phyloP scores from a whole-genome alignment of 2,888 invertebrate genomes.

The Apotomis turbidana region DNA sequence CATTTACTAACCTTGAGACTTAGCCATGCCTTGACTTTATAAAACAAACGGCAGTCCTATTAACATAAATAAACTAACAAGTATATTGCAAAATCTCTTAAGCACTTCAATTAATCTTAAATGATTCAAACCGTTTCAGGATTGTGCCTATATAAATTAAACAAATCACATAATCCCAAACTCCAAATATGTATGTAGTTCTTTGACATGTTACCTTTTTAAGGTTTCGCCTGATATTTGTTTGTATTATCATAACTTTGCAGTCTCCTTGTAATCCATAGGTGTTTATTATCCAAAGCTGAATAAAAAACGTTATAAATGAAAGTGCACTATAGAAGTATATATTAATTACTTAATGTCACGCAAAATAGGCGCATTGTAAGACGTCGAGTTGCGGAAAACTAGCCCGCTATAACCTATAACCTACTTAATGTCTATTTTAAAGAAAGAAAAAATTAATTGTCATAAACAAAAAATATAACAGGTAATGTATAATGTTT shows the following conservation, averaged over 20 bases:
- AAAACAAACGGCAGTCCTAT: conserved; percentile 30
- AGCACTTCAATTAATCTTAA: conserved; percentile 13
- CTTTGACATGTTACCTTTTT: background rate
- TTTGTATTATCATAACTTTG: background rate
- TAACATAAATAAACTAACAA: conserved; percentile 32
- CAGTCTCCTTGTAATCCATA: too few relatives aligned
- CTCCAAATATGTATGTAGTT: background rate
- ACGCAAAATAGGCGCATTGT: too few relatives aligned
- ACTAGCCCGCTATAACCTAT: too few relatives aligned
- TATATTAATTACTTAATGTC: too few relatives aligned
- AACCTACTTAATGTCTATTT: too few relatives aligned
- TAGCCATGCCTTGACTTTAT: conserved; percentile 46
- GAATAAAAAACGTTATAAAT: too few relatives aligned
- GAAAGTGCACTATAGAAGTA: too few relatives aligned
- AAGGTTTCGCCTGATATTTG: background rate
- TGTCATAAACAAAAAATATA: too few relatives aligned
- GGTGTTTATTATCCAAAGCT: too few relatives aligned
- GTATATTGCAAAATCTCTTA: conserved; percentile 16
- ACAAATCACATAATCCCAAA: background rate
- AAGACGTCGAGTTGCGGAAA: too few relatives aligned
- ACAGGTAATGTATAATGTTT: too few relatives aligned
- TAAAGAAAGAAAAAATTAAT: too few relatives aligned
- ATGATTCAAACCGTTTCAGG: background rate
- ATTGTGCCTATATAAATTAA: background rate
- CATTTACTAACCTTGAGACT: conserved; percentile 49